Percentiles rank a stretch among this genome's conserved stretches.
Conservation (phyloP, 2,888 invertebrate species). For the Gymnocheta viridis region DNA sequence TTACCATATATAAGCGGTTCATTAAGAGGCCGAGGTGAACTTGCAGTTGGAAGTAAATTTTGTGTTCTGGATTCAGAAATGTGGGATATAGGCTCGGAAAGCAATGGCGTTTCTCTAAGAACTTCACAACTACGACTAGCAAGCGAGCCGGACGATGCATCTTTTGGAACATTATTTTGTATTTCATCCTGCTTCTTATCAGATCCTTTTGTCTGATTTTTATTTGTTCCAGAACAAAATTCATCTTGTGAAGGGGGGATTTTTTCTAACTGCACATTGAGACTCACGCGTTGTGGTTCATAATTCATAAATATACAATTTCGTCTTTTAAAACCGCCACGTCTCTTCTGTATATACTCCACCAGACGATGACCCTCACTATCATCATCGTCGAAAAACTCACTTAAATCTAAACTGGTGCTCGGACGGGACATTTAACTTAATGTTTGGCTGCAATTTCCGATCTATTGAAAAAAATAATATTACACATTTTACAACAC, state of each 20-base stretch:
- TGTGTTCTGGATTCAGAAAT: not conserved
- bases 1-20: too few relatives aligned
- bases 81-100: not conserved
- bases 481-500: too few relatives aligned
- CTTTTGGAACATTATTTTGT: not conserved
- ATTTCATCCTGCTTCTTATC: not conserved
- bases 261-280: slow-evolving; percentile 65
- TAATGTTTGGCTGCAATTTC: too few relatives aligned
- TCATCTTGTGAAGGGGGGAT: not conserved
- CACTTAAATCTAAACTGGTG: slow-evolving; percentile 63
- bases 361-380: slow-evolving; percentile 70
- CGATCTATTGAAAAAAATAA: too few relatives aligned
- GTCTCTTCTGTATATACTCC: slow-evolving; percentile 66
- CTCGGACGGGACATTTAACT: slow-evolving; percentile 47
- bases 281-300: slow-evolving; percentile 61
- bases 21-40: not conserved
- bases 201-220: not conserved
- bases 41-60: not conserved
- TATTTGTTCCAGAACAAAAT: not conserved
- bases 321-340: slow-evolving; percentile 40
- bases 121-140: not conserved
- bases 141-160: not conserved
- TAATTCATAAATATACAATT: slow-evolving; percentile 49
- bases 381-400: slow-evolving; percentile 67
- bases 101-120: not conserved